phyloP scores from a whole-genome alignment of 2,888 invertebrate species.

The Hyles lineata region DNA sequence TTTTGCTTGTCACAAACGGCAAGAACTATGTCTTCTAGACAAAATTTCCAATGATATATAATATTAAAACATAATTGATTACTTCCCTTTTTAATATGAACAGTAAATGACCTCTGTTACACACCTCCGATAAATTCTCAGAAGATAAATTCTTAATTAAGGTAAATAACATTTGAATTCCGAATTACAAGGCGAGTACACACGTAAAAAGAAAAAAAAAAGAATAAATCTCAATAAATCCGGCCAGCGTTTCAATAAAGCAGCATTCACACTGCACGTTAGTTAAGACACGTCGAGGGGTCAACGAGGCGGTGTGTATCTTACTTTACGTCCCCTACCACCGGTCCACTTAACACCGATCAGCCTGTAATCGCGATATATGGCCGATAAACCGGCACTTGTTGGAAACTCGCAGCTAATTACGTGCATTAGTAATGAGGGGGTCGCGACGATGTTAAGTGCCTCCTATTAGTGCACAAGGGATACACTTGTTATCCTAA shows the following conservation, averaged over 20 bases:
- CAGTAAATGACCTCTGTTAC: too few relatives aligned
- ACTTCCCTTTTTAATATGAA: too few relatives aligned
- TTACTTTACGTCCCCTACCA: slow-evolving; percentile 54
- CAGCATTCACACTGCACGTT: slow-evolving; percentile 60
- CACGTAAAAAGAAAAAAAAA: slow-evolving; percentile 32
- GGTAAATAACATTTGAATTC: too few relatives aligned
- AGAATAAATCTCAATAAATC: slow-evolving; percentile 37
- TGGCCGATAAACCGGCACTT: slow-evolving; percentile 70
- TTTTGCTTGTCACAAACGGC: too few relatives aligned
- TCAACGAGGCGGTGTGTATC: slow-evolving; percentile 63
- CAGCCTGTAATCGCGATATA: slow-evolving; percentile 75
- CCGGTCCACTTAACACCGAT: slow-evolving; percentile 74
- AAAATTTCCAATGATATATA: too few relatives aligned
- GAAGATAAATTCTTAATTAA: too few relatives aligned
- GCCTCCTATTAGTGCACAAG: slow-evolving; percentile 40
- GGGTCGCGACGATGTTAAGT: slow-evolving; percentile 44
- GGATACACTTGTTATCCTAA: slow-evolving; percentile 46
- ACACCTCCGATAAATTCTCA: too few relatives aligned
- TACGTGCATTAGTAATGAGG: slow-evolving; percentile 80
- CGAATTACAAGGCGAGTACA: too few relatives aligned
- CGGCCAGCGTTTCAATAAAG: slow-evolving; percentile 28
- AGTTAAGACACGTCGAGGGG: slow-evolving; percentile 71
- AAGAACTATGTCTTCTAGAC: too few relatives aligned
- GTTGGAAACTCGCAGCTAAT: slow-evolving; percentile 72
- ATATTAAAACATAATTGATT: too few relatives aligned